Conservation (phyloP, 2,797 vertebrate species). For the Sciurus carolinensis region DNA sequence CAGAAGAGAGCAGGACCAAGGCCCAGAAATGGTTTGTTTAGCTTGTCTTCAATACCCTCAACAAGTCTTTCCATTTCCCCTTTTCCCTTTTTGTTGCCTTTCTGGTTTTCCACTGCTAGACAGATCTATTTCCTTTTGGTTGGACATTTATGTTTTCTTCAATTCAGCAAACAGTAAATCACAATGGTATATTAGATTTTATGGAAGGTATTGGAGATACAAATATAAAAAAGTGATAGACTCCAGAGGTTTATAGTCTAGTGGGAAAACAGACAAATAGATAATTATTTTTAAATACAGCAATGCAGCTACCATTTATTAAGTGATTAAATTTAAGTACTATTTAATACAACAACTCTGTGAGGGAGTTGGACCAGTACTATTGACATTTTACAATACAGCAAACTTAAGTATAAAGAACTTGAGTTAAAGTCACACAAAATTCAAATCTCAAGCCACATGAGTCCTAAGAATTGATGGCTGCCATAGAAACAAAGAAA, state of each 20-base stretch:
- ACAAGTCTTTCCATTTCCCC: not conserved
- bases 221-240: slow-evolving; percentile 12
- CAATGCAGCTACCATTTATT: slow-evolving; percentile 5
- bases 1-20: not conserved
- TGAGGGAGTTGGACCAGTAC: not conserved
- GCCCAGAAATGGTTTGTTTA: not conserved
- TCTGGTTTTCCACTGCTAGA: not conserved
- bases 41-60: not conserved
- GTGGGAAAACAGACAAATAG: not conserved
- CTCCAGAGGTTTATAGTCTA: not conserved
- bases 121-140: slow-evolving; percentile 4
- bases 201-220: not conserved
- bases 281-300: slow-evolving; percentile 44
- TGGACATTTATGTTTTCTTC: not conserved
- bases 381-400: slow-evolving; percentile 11
- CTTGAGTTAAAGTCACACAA: not conserved
- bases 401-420: slow-evolving; percentile 5
- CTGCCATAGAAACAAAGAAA: too few species aligned
- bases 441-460: slow-evolving; percentile 37
- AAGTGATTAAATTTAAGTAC: not conserved
- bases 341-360: not conserved
- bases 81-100: slow-evolving; percentile 32
- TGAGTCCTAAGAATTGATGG: not conserved
- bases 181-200: not conserved
- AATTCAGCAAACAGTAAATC: slow-evolving; percentile 25